phyloP scores from a whole-genome alignment of 2,113 vertebrate species.

The Colius striatus region DNA sequence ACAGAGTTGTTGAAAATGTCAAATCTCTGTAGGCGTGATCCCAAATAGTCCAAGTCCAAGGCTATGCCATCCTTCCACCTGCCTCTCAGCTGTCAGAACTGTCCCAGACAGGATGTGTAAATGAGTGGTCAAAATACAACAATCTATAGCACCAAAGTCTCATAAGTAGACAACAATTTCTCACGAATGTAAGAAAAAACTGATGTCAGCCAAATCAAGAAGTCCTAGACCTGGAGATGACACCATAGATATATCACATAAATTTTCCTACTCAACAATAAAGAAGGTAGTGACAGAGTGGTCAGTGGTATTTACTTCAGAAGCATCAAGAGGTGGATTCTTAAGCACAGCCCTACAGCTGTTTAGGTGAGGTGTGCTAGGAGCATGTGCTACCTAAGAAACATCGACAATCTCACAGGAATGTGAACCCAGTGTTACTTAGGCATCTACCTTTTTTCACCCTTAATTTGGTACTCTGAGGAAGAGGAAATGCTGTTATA shows the following conservation, averaged over 20 bases:
- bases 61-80: not conserved
- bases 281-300: not conserved
- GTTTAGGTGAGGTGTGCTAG: fast-evolving
- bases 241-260: not conserved
- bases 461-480: not conserved
- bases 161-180: not conserved
- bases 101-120: not conserved
- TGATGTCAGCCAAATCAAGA: not conserved
- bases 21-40: not conserved
- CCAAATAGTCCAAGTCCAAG: not conserved
- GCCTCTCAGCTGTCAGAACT: not conserved
- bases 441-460: not conserved
- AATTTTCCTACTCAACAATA: not conserved
- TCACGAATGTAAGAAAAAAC: not conserved
- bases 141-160: not conserved
- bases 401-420: not conserved
- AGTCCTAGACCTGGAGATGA: not conserved
- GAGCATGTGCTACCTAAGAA: not conserved
- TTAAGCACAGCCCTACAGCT: not conserved
- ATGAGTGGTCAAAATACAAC: not conserved
- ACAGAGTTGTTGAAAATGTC: not conserved
- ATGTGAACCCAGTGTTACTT: not conserved
- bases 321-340: not conserved
- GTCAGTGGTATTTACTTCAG: not conserved
- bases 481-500: not conserved